phyloP scores from a whole-genome alignment of 2,113 vertebrate species.

The Anolis sagrei region DNA sequence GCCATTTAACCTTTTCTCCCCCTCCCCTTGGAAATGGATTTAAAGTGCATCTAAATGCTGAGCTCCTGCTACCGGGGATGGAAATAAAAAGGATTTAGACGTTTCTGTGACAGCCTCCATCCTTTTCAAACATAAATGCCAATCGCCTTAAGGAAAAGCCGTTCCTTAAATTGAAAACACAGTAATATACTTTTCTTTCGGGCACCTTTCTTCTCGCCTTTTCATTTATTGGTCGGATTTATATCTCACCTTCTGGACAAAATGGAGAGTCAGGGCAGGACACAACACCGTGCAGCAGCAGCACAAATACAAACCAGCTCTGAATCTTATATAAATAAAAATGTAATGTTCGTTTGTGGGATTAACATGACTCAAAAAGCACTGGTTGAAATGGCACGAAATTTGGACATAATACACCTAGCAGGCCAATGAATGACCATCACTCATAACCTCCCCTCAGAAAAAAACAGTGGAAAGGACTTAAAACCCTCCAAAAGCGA shows the following conservation, averaged over 20 bases:
- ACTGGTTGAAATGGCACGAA: no score
- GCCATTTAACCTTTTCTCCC: conserved; percentile 58
- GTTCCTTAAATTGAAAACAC: neutral
- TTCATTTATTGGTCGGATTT: neutral
- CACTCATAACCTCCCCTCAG: no score
- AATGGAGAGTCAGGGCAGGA: neutral
- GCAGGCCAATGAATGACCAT: no score
- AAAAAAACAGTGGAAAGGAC: no score
- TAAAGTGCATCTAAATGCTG: conserved; percentile 45
- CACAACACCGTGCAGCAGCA: neutral
- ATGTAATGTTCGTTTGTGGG: no score
- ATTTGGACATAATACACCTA: no score
- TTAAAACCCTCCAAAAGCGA: no score
- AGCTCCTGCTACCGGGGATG: conserved; percentile 42
- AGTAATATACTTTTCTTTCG: neutral
- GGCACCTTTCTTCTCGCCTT: neutral
- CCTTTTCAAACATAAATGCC: conserved; percentile 21
- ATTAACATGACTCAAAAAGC: no score
- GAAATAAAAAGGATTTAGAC: conserved; percentile 35
- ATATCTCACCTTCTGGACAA: neutral
- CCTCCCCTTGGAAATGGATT: conserved; percentile 40
- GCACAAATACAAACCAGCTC: no score
- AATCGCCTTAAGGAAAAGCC: neutral
- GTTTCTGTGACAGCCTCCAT: conserved; percentile 35
- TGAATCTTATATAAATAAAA: no score